These are phyloP conservation scores for Sebastes vulpes DNA, from an alignment of 2,797 vertebrate genomes.

Conservation along the genomic window DNA sequence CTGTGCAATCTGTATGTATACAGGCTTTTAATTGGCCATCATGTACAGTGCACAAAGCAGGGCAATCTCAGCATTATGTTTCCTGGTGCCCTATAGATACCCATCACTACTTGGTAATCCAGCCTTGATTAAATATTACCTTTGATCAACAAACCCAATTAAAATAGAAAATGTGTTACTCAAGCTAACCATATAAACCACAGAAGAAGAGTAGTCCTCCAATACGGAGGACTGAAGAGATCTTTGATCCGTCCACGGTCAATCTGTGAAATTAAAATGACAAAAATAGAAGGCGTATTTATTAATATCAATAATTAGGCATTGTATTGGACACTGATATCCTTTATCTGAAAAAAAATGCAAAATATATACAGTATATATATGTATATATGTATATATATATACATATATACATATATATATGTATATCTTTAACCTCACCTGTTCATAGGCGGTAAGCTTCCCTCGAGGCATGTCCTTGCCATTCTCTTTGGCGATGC, in stretches of 20 bases:
- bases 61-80: neutral
- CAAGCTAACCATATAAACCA: slow-evolving; percentile 93
- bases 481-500: slow-evolving; percentile 90
- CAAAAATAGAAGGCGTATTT: neutral
- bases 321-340: neutral
- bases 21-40: neutral
- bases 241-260: slow-evolving; percentile 88
- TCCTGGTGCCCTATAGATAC: neutral
- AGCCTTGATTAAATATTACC: neutral
- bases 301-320: neutral
- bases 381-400: no score
- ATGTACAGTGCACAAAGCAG: neutral
- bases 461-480: slow-evolving; percentile 89
- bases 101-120: neutral
- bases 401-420: no score
- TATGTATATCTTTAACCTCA: slow-evolving; percentile 31
- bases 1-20: neutral
- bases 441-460: slow-evolving; percentile 86
- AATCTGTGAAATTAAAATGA: slow-evolving; percentile 75
- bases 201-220: slow-evolving; percentile 90
- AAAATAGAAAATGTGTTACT: neutral
- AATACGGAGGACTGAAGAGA: slow-evolving; percentile 89
- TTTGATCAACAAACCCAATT: neutral
- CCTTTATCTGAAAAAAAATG: neutral
- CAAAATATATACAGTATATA: no score